Evolutionary conservation across 2,797 vertebrate species (phyloP).

Genomic region (Liasis olivaceus): DNA sequence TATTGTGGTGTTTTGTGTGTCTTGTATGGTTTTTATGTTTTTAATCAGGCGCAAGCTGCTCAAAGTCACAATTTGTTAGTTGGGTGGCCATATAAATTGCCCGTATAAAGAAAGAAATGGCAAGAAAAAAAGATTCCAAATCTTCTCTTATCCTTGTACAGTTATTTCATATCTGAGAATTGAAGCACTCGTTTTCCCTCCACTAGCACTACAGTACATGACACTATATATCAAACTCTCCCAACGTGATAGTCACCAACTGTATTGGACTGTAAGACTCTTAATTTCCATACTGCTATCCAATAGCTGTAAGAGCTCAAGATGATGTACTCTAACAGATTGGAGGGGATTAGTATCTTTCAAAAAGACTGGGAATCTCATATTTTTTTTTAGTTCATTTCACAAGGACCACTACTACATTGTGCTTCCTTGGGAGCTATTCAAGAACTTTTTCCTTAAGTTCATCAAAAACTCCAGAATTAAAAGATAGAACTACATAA

Average conservation of each 20-base stretch:
- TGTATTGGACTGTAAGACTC: background rate
- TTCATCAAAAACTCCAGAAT: background rate
- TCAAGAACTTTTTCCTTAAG: background rate
- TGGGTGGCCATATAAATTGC: background rate
- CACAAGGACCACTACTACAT: background rate
- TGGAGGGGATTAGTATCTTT: background rate
- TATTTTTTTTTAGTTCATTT: background rate
- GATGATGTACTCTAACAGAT: background rate
- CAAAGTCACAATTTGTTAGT: background rate
- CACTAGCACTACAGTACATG: background rate
- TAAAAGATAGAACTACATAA: background rate
- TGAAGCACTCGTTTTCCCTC: background rate
- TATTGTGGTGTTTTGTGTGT: background rate
- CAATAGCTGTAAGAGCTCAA: background rate
- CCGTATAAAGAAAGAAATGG: background rate
- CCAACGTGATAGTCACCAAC: background rate
- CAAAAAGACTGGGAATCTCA: background rate
- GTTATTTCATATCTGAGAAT: background rate
- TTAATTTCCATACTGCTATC: background rate
- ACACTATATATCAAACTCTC: background rate
- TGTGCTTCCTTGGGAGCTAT: background rate
- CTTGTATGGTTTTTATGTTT: background rate
- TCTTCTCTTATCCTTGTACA: background rate
- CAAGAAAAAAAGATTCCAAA: background rate
- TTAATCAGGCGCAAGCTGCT: background rate